These are phyloP conservation scores for Bryconaethiops microstoma DNA, from an alignment of 2,797 vertebrate genomes.

Conservation along the genomic window DNA sequence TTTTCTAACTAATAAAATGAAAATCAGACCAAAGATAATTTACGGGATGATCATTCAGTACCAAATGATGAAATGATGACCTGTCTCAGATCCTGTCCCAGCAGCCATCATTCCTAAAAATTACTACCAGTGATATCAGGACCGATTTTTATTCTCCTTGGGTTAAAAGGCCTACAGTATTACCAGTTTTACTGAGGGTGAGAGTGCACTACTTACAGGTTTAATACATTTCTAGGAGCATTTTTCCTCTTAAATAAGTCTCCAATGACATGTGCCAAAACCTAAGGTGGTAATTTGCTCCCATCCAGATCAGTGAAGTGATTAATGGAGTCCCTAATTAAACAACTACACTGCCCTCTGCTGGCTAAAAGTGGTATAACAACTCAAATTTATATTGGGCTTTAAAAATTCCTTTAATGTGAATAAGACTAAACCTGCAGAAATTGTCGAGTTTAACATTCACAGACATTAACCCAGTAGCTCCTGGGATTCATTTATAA, in stretches of 20 bases:
- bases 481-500: too few relatives aligned
- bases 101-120: too few relatives aligned
- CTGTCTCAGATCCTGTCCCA: not conserved
- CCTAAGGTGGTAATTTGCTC: not conserved
- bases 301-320: too few relatives aligned
- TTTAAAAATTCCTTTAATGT: not conserved
- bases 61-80: too few relatives aligned
- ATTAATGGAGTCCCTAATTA: not conserved
- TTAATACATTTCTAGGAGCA: not conserved
- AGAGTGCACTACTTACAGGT: too few relatives aligned
- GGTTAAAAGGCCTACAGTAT: not conserved
- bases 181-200: not conserved
- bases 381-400: too few relatives aligned
- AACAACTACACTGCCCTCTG: constrained; percentile 11
- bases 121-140: not conserved
- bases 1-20: too few relatives aligned
- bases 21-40: not conserved
- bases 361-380: not conserved
- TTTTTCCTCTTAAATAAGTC: not conserved
- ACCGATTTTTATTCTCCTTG: not conserved
- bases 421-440: not conserved
- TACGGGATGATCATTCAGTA: not conserved
- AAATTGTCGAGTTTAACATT: too few relatives aligned
- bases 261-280: not conserved
- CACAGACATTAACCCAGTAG: too few relatives aligned